Percentiles rank a stretch among this genome's conserved stretches.
These are phyloP conservation scores for Pyrocephalus nanus DNA, from an alignment of 2,797 vertebrate species.

Conservation along the genomic window DNA sequence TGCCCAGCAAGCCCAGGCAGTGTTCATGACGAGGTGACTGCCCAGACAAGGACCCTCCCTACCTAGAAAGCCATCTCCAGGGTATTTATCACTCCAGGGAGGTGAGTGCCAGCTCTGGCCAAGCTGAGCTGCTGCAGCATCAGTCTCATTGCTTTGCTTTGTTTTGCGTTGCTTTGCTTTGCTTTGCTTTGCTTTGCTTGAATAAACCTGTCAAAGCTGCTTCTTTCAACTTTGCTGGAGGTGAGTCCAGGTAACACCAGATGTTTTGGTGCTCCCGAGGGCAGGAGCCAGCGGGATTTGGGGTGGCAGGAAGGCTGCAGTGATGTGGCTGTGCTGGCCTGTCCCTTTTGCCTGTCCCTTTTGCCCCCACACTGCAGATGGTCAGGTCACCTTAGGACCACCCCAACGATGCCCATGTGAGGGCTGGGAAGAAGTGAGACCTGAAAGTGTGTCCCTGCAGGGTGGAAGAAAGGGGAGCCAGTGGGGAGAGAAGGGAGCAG, in stretches of 20 bases:
- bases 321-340: background rate
- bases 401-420: background rate
- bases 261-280: background rate
- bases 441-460: background rate
- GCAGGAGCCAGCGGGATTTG: background rate
- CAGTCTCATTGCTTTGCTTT: background rate
- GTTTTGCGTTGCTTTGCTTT: too few species aligned
- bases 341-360: too few species aligned
- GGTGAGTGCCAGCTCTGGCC: background rate
- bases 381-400: background rate
- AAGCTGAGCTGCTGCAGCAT: background rate
- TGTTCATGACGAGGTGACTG: background rate
- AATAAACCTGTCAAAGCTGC: background rate
- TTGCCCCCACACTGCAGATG: background rate
- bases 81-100: fast-evolving
- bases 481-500: background rate
- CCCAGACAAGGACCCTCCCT: background rate
- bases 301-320: background rate
- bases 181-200: background rate
- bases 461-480: background rate
- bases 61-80: background rate
- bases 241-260: background rate
- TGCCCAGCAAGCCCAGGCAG: background rate
- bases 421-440: background rate
- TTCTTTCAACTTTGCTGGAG: background rate